phyloP scores from a whole-genome alignment of 1,140 invertebrate genomes.

The Calliphora vicina region DNA sequence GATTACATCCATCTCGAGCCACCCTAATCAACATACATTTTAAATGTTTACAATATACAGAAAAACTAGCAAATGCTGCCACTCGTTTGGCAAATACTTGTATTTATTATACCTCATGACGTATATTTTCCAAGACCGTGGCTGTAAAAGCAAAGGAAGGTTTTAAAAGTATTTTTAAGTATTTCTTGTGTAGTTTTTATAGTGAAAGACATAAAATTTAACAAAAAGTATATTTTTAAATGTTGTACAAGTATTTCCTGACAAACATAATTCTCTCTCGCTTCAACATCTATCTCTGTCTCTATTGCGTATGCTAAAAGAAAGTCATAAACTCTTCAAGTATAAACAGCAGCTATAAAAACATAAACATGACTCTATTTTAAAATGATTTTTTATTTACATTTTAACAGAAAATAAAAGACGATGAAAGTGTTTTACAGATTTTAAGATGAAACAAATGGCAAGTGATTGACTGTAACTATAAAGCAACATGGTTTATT shows the following conservation, averaged over 20 bases:
- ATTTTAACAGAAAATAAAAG: not conserved
- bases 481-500: too few relatives aligned
- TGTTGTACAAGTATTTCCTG: not conserved
- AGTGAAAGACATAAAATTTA: not conserved
- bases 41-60: too few relatives aligned
- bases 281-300: too few relatives aligned
- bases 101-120: too few relatives aligned
- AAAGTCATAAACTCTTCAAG: not conserved
- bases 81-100: too few relatives aligned
- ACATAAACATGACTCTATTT: not conserved
- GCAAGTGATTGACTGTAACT: too few relatives aligned
- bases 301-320: not conserved
- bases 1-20: too few relatives aligned
- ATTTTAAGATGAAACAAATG: too few relatives aligned
- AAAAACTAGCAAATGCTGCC: too few relatives aligned
- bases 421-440: not conserved
- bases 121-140: too few relatives aligned
- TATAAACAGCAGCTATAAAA: slow-evolving; percentile 1
- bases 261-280: not conserved
- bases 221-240: not conserved
- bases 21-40: too few relatives aligned
- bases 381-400: not conserved
- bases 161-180: not conserved
- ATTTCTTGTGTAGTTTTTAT: not conserved
- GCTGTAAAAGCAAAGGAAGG: too few relatives aligned